A percentile compares a stretch with the other conserved stretches of the same genome.
phyloP scores from a whole-genome alignment of 2,888 invertebrate genomes.

The Pelosia muscerda region DNA sequence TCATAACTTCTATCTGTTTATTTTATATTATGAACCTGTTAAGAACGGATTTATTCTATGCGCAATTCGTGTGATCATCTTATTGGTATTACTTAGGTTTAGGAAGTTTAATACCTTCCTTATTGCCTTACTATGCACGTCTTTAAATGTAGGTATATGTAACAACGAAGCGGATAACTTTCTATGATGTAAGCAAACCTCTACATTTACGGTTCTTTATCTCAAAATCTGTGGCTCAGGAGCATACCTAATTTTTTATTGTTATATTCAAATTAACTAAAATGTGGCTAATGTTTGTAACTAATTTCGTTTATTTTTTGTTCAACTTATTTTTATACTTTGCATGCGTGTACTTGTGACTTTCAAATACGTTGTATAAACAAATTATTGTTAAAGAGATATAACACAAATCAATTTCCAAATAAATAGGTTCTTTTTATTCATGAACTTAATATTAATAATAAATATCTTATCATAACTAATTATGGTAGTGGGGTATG shows the following conservation, averaged over 20 bases:
- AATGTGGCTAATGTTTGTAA: not conserved
- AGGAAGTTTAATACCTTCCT: constrained; percentile 40
- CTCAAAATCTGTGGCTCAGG: constrained; percentile 38
- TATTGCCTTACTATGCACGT: constrained; percentile 41
- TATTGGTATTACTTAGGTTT: constrained; percentile 22
- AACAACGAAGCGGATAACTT: constrained; percentile 42
- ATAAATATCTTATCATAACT: constrained; percentile 33
- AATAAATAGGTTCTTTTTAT: constrained; percentile 10
- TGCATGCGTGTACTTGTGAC: not conserved
- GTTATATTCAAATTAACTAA: constrained; percentile 16
- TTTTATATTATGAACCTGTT: not conserved
- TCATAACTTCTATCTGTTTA: constrained; percentile 22
- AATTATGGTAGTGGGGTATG: constrained; percentile 49
- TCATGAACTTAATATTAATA: constrained; percentile 17
- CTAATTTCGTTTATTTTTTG: not conserved
- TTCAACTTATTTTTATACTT: not conserved
- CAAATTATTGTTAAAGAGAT: not conserved
- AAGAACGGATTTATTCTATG: not conserved
- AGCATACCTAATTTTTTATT: constrained; percentile 38
- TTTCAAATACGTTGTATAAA: not conserved
- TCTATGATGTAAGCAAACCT: constrained; percentile 40
- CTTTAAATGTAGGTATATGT: constrained; percentile 38
- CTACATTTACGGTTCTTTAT: constrained; percentile 25
- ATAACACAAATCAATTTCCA: not conserved
- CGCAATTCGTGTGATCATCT: not conserved